Base-by-base conservation (phyloP, 2,797 vertebrate species). In the Buceros bicornis region DNA sequence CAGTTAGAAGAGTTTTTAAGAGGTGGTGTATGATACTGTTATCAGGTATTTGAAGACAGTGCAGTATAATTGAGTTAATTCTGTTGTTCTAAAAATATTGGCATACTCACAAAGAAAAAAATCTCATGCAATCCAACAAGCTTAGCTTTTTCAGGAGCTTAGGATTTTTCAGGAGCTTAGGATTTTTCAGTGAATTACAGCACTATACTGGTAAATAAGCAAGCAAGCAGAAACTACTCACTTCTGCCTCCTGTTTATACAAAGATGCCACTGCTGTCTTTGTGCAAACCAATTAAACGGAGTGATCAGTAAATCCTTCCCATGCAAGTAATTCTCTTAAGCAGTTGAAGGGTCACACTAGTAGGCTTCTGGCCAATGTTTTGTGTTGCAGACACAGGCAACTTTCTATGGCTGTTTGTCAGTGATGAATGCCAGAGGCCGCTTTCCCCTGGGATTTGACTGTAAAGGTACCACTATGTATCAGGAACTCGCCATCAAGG, bases 231-330 rank as follows among this genome's bases (percentile, higher is more conserved):
- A 79, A 92, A 53, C 66, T 47, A n/a, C 47, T 80, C 61, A 14
- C 11, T 86, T 61, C 37, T 67, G 60, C 21, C 60, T 78, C 29
- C 29, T 70, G 43, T 60, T 90, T 43, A 78, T 47, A 35, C 35
- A 73, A 19, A 5, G 14, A 35, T 74, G 57, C 48, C 54, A 12
- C 54, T 65, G 26, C 57, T 3, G 0, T 43, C 83, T 57, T 56
- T 69, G 54, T 79, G 76, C 28, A 45, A 88, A 60, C 65, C 60
- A 94, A 64, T 53, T 88, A 90, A 73, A 67, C 28, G 62, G 89
- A 90, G 54, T 29, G 58, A 81, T 87, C 78, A 54, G 11, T 74
- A 73, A 92, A 83, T 93, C 87, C 85, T 83, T 82, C 70, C 64
- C 81, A 16, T 7, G 26, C 28, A 66, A 74, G 48, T 56, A 35